Evolutionary conservation across 92 coral and sea anemone species (phyloP).

Genomic region (Bergia sp.): DNA sequence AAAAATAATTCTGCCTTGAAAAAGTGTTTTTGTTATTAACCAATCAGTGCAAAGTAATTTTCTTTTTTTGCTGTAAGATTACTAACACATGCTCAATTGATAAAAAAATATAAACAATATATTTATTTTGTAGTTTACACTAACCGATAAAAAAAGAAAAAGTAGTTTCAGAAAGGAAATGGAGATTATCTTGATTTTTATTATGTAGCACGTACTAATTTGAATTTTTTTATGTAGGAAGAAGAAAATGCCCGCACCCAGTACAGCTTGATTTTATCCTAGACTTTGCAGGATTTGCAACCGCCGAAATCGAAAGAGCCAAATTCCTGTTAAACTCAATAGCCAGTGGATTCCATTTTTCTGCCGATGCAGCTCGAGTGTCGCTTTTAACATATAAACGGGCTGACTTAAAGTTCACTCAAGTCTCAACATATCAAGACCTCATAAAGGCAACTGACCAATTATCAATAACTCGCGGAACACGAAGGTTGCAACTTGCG

Average conservation of each 20-base stretch:
- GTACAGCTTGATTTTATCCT: conserved; percentile 20
- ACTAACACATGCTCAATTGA: no score
- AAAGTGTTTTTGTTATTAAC: no score
- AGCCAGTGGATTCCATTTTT: conserved; percentile 10
- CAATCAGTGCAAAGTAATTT: no score
- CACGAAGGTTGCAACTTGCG: conserved; percentile 2
- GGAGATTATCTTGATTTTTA: neutral
- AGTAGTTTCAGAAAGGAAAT: neutral
- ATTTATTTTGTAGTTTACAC: no score
- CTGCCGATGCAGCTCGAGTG: neutral
- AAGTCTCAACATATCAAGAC: neutral
- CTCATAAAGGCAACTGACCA: neutral
- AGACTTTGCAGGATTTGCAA: conserved; percentile 10
- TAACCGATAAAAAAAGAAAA: neutral
- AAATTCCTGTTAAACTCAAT: conserved; percentile 17
- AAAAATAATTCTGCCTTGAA: no score
- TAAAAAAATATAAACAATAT: no score
- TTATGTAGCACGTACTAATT: neutral
- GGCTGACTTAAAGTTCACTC: neutral
- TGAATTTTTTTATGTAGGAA: neutral
- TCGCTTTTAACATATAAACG: neutral
- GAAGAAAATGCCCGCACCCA: conserved; percentile 3
- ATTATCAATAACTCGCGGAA: neutral
- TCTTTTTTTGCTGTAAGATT: no score
- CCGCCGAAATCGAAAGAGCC: neutral